A percentile compares a stretch with the other conserved stretches of the same genome.
These are phyloP conservation scores for Ellobius talpinus DNA, from an alignment of 2,113 vertebrate species.

Conservation along the genomic window DNA sequence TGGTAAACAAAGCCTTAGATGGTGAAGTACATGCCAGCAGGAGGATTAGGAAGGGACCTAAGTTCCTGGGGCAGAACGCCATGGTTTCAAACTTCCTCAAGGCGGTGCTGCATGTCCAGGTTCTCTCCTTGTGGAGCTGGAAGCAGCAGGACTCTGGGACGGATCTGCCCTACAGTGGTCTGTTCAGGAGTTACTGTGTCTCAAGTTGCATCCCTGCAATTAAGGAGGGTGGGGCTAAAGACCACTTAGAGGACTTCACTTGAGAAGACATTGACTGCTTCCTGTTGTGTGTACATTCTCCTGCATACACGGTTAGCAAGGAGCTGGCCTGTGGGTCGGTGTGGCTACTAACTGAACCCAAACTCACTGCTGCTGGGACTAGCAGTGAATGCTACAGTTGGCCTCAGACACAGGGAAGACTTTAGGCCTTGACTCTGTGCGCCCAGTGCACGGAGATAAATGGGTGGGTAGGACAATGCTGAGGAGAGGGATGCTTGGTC, in stretches of 20 bases:
- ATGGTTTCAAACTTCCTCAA: neutral
- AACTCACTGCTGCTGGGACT: neutral
- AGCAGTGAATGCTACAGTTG: neutral
- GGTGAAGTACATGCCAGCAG: neutral
- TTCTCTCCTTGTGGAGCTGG: neutral
- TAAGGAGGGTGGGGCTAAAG: neutral
- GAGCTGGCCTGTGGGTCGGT: neutral
- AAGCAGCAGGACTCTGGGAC: neutral
- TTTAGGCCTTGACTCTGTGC: neutral
- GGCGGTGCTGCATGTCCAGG: neutral
- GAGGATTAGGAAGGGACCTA: slow-evolving; percentile 22
- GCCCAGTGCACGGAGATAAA: neutral
- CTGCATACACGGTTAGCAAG: neutral
- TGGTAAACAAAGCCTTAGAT: neutral
- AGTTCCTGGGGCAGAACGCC: neutral
- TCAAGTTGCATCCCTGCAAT: neutral
- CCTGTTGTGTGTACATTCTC: neutral
- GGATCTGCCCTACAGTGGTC: neutral
- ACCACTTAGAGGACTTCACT: neutral
- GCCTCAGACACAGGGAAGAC: neutral
- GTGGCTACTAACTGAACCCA: neutral
- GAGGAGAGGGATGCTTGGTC: too few relatives aligned
- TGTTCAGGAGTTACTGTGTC: neutral
- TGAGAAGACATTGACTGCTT: neutral
- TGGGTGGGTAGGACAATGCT: neutral